These are phyloP conservation scores for Diabrotica undecimpunctata DNA, from an alignment of 1,140 invertebrate species.

Conservation along the genomic window DNA sequence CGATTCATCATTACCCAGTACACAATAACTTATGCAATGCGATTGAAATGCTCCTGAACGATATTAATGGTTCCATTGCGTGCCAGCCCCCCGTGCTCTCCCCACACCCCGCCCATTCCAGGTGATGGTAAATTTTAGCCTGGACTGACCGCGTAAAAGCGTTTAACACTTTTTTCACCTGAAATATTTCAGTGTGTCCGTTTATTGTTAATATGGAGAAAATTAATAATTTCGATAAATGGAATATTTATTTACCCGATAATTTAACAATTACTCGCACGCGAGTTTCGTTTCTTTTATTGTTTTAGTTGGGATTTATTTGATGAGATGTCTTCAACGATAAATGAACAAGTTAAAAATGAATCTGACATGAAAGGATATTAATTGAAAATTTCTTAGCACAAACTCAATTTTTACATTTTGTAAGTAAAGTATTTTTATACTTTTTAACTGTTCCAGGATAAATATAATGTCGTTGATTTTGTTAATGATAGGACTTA, in stretches of 20 bases:
- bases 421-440: too few species aligned
- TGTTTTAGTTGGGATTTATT: too few species aligned
- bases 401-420: too few species aligned
- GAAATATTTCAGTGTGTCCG: slow-evolving; percentile 10
- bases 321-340: too few species aligned
- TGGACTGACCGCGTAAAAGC: slow-evolving; percentile 23
- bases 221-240: slow-evolving; percentile 29
- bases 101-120: background rate
- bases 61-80: slow-evolving; percentile 28
- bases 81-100: background rate
- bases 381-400: too few species aligned
- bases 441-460: too few species aligned
- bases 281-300: too few species aligned
- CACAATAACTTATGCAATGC: background rate
- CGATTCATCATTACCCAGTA: too few species aligned
- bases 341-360: too few species aligned
- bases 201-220: slow-evolving; percentile 21
- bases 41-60: slow-evolving; percentile 23
- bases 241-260: slow-evolving; percentile 5
- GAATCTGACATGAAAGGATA: too few species aligned
- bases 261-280: slow-evolving; percentile 12
- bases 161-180: slow-evolving; percentile 27
- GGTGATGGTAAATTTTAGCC: slow-evolving; percentile 19
- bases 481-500: too few species aligned
- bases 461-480: too few species aligned